Conservation (phyloP, 2,888 invertebrate genomes). For the Lomographa bimaculata region DNA sequence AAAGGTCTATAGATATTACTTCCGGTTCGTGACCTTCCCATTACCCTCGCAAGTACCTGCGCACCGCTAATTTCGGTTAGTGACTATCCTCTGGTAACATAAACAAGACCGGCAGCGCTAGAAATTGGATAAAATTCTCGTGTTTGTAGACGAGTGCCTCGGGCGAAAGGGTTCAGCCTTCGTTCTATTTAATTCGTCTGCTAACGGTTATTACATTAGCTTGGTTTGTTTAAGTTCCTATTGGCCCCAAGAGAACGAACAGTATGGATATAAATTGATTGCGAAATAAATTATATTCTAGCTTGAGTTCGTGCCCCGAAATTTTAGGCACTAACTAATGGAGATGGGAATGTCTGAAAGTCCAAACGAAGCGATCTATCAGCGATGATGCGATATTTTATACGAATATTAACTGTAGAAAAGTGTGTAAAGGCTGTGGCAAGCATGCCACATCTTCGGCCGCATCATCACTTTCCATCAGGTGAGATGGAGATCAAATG, state of each 20-base stretch:
- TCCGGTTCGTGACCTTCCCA: constrained; percentile 5
- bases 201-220: constrained; percentile 49
- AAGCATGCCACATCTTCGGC: too few relatives aligned
- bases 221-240: constrained; percentile 46
- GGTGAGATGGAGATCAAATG: too few relatives aligned
- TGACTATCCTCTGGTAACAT: constrained; percentile 31
- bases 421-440: too few relatives aligned
- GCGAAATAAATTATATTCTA: constrained; percentile 28
- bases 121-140: constrained; percentile 53
- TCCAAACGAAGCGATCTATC: too few relatives aligned
- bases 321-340: too few relatives aligned
- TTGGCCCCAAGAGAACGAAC: constrained; percentile 14
- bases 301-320: constrained; percentile 2
- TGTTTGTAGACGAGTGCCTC: constrained; percentile 45
- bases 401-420: too few relatives aligned
- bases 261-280: constrained; percentile 35
- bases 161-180: constrained; percentile 38
- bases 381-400: too few relatives aligned
- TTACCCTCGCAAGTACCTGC: constrained; percentile 9
- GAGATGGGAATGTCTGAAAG: too few relatives aligned
- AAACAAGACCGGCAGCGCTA: constrained; percentile 34
- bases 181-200: constrained; percentile 48
- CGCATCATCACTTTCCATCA: too few relatives aligned
- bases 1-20: too few relatives aligned
- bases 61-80: constrained; percentile 22